Evolutionary conservation across 2,113 vertebrate genomes (phyloP).

Genomic region (Anser brachyrhynchus): DNA sequence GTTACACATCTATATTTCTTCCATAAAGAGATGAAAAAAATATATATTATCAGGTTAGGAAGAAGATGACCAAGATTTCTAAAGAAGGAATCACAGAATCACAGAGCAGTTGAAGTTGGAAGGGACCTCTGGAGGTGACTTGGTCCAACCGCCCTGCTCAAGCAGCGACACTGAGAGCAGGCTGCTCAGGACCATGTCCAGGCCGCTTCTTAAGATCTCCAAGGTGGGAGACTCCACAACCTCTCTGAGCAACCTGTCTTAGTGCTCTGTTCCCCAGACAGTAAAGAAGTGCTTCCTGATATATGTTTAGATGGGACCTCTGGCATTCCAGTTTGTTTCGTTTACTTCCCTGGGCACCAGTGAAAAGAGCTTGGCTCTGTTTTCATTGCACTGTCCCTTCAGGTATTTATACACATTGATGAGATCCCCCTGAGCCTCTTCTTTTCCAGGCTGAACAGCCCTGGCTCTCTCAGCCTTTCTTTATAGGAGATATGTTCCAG

Average conservation of each 20-base stretch:
- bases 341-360: neutral
- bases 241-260: neutral
- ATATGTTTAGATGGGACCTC: neutral
- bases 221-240: neutral
- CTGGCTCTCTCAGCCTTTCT: neutral
- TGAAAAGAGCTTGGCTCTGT: neutral
- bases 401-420: neutral
- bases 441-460: neutral
- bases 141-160: neutral
- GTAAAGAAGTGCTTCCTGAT: neutral
- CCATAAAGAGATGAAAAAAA: neutral
- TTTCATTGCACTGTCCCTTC: neutral
- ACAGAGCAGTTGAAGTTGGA: neutral
- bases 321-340: neutral
- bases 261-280: neutral
- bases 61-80: neutral
- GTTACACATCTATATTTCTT: neutral
- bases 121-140: neutral
- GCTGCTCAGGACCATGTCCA: neutral
- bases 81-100: neutral
- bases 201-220: neutral
- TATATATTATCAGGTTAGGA: neutral
- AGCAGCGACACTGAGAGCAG: neutral
- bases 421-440: neutral
- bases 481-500: neutral